Base-by-base conservation (phyloP, 1,140 invertebrate species). In the Tetragonula clypearis region DNA sequence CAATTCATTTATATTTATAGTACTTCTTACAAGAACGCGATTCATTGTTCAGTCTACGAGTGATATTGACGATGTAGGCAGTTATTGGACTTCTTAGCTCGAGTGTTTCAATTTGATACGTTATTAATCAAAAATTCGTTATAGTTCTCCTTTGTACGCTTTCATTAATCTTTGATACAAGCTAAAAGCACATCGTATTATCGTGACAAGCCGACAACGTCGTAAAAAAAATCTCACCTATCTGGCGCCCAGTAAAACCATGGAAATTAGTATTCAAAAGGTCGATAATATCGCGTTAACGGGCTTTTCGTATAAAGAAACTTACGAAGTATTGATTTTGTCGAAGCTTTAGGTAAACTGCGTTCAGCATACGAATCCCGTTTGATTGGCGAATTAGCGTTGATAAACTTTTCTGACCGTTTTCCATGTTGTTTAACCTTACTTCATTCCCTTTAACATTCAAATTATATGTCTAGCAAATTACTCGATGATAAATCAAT, bases 201-300 rank as follows among this genome's bases (percentile, higher is more conserved):
- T 55, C 58, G 26, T 49, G 81, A 0, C 62, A 12, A 0, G 41
- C 8, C 9, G 65, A 71, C 79, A 84, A 79, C 73, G 35, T 41
- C 65, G 81, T 69, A 11, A 65, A 73, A 66, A 83, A 79, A 84
- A 72, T 56, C 66, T 58, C 41, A 62, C 66, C 68, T 84, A 62
- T 71, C 41, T 72, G 56, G 41, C n/a, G 56, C 58, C 60, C 35
- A 72, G 66, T 14, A 62, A 30, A 62, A 55, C 66, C 76, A 26
- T 79, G 76, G 41, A 84, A 84, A 84, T 84, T 84, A 84, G 82
- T 79, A 84, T 84, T 84, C 82, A 84, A 84, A 84, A n/a, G 56
- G 14, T 19, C 82, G 82, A 72, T 84, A 84, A 78, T 84, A 84
- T 84, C 82, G 56, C 35, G 82, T 84, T 79, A 72, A 79, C 76